These are phyloP conservation scores for Andinoacara biseriatus DNA, from an alignment of 2,113 vertebrate genomes.

Conservation along the genomic window DNA sequence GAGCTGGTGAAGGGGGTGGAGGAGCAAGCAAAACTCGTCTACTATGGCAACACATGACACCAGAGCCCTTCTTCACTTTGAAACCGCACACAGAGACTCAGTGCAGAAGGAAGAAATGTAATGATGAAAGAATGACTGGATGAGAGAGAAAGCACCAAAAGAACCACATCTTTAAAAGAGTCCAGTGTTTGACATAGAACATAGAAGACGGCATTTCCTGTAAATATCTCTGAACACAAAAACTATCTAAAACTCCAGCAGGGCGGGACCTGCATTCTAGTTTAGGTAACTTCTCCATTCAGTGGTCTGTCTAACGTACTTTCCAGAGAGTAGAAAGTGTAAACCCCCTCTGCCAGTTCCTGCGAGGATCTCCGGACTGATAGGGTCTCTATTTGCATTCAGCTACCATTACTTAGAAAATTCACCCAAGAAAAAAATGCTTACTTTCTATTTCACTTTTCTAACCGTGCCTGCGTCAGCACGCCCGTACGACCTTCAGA, in stretches of 20 bases:
- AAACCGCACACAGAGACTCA: slow-evolving; percentile 37
- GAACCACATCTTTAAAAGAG: background rate
- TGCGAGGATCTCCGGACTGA: background rate
- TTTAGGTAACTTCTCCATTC: slow-evolving; percentile 31
- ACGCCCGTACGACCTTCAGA: slow-evolving; percentile 27
- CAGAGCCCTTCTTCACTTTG: slow-evolving; percentile 23
- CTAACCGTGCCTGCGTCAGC: slow-evolving; percentile 20
- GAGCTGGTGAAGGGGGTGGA: background rate
- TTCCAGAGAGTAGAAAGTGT: slow-evolving; percentile 32
- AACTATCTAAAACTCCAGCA: slow-evolving; percentile 1
- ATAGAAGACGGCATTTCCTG: background rate
- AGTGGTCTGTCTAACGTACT: background rate
- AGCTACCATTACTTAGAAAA: background rate
- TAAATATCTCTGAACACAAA: background rate
- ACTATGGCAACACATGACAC: slow-evolving; percentile 35
- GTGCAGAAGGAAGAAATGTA: background rate
- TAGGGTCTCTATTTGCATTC: background rate
- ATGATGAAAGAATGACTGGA: background rate
- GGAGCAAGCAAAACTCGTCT: background rate
- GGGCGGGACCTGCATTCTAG: background rate
- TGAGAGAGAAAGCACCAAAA: background rate
- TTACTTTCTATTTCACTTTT: slow-evolving; percentile 19
- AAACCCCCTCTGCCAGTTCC: slow-evolving; percentile 17
- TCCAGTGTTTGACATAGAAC: background rate
- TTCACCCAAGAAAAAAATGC: background rate